Conservation (phyloP, 2,888 invertebrate genomes). For the Ophonus ardosiacus region DNA sequence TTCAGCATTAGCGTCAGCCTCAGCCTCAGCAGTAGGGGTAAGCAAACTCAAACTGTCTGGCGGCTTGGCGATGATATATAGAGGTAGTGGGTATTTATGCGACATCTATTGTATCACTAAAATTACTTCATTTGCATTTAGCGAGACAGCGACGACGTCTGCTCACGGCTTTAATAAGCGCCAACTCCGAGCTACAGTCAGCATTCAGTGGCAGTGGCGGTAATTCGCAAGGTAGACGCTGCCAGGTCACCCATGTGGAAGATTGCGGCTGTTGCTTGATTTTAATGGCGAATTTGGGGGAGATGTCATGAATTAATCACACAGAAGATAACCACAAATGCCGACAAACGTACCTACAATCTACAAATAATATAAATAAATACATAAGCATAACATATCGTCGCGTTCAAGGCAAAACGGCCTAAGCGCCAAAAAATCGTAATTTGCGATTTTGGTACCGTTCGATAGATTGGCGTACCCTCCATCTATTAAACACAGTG, state of each 20-base stretch:
- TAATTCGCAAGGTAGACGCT: too few species aligned
- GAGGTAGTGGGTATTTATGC: conserved; percentile 57
- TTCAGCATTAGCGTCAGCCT: too few species aligned
- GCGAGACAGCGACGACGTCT: conserved; percentile 16
- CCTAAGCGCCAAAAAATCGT: too few species aligned
- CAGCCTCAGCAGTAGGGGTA: neutral
- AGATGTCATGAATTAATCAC: neutral
- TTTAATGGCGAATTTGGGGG: neutral
- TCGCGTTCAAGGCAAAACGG: too few species aligned
- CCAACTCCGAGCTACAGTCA: neutral
- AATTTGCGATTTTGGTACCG: too few species aligned
- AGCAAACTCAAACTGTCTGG: conserved; percentile 56
- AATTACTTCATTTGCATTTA: conserved; percentile 63
- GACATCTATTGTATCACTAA: conserved; percentile 62
- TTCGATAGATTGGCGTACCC: too few species aligned
- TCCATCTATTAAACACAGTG: too few species aligned
- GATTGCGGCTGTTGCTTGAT: neutral
- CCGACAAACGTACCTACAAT: too few species aligned
- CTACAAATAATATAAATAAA: too few species aligned
- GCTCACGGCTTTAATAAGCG: conserved; percentile 2
- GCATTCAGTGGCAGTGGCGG: neutral
- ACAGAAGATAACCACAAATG: neutral
- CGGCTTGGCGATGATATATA: conserved; percentile 53
- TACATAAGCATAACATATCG: too few species aligned
- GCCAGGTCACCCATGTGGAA: neutral